Evolutionary conservation across 1,140 invertebrate species (phyloP), one percentile per base, ranked within the genome.

Genomic region (Antheraea mylitta): DNA sequence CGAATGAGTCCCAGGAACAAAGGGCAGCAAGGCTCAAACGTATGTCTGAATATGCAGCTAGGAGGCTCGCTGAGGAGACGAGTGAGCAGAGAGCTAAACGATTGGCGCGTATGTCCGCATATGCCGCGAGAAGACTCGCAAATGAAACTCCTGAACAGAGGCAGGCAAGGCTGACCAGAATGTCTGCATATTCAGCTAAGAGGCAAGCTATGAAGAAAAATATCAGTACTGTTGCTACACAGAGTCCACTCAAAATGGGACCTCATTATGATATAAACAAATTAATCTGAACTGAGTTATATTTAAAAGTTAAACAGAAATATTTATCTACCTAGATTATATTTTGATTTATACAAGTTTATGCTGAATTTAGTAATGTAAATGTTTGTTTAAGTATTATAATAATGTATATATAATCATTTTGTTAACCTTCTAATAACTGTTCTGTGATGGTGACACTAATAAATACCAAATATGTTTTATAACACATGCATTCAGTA

Each of bases 1-100:
- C 93, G 3, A 94, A 94, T 68, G 93, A 94, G 73, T 90, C 90
- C 18, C 92, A 92, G 1, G 93, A 93, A 22, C 93, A 94, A 75
- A 89, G 93, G 0, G 84, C 89, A 7, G 45, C 76, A 4, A 87
- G 93, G 0, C 78, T 94, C 5, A 82, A 79, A 69, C 82, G 87
- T 16, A 92, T 92, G 91, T 91, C 91, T 0, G 89, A 84, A 61
- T 92, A 91, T 74, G 85, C 91, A 16, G 86, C 91, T 6, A 84
- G 78, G 63, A 71, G 89, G 22, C 70, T 94, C 36, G 90, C 93
- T 5, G 84, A 90, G 58, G 93, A 94, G 73, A 91, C 92, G 16
- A 78, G 80, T 18, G 92, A 94, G 53, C 93, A 94, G 69, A 83
- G 93, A 42, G 89, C 91, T 42, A 81, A 83, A 8, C 85, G 93